Conservation (phyloP, 2,888 invertebrate species). For the Melanargia galathea region DNA sequence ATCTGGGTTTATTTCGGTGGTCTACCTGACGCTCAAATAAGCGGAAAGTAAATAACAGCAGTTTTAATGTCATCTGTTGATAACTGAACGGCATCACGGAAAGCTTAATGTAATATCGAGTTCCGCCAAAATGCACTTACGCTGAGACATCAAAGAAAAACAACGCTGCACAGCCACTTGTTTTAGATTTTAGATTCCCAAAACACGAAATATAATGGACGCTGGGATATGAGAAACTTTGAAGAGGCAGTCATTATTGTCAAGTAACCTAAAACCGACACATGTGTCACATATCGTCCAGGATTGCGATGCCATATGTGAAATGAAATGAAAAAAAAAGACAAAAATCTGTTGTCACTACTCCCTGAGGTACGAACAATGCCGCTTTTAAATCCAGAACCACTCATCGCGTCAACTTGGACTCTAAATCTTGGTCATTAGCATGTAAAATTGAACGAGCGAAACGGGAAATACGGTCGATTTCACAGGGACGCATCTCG, state of each 20-base stretch:
- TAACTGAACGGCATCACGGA: conserved; percentile 46
- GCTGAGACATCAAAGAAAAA: conserved; percentile 69
- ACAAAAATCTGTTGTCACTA: conserved; percentile 80
- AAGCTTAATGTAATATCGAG: conserved; percentile 53
- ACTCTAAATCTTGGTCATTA: conserved; percentile 51
- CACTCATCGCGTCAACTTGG: conserved; percentile 49
- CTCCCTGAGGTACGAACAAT: conserved; percentile 80
- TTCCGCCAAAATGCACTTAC: conserved; percentile 61
- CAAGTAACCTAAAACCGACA: conserved; percentile 78
- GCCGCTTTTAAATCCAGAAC: conserved; percentile 56
- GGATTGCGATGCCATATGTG: conserved; percentile 82
- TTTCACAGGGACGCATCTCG: conserved; percentile 64
- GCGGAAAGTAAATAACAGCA: conserved; percentile 46
- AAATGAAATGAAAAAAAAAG: conserved; percentile 65
- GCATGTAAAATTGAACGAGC: conserved; percentile 49
- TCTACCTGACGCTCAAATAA: conserved; percentile 47
- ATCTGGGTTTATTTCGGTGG: conserved; percentile 39
- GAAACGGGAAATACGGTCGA: conserved; percentile 60
- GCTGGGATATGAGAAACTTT: conserved; percentile 71
- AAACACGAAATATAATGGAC: conserved; percentile 65
- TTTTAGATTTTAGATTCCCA: conserved; percentile 59
- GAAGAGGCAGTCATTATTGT: conserved; percentile 77
- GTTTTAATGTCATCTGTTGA: conserved; percentile 64
- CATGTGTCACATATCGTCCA: conserved; percentile 81
- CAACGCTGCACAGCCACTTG: conserved; percentile 60